Evolutionary conservation across 2,797 vertebrate genomes (phyloP).

Genomic region (Mustela erminea): DNA sequence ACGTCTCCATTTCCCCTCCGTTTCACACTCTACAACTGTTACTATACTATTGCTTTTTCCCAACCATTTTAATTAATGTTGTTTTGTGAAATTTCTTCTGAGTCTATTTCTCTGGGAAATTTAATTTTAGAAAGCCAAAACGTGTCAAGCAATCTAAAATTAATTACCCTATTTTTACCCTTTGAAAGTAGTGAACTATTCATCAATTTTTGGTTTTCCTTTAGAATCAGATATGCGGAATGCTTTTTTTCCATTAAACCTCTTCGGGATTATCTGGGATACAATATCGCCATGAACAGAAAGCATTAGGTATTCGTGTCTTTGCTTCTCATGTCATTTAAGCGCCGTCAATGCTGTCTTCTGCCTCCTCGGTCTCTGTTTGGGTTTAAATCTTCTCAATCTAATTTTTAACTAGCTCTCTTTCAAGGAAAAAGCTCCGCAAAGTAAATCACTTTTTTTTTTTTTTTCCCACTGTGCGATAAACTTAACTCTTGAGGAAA

Average conservation of each 20-base stretch:
- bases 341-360: not conserved
- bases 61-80: slow-evolving; percentile 61
- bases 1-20: not conserved
- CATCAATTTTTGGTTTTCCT: slow-evolving; percentile 39
- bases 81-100: slow-evolving; percentile 50
- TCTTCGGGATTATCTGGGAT: slow-evolving; percentile 24
- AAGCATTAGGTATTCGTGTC: slow-evolving; percentile 1
- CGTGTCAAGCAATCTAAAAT: slow-evolving; percentile 67
- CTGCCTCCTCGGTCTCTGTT: not conserved
- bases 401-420: slow-evolving; percentile 56
- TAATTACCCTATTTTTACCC: slow-evolving; percentile 68
- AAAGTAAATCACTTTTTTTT: not conserved
- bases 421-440: slow-evolving; percentile 43
- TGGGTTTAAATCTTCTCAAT: slow-evolving; percentile 60
- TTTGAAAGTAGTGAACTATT: slow-evolving; percentile 67
- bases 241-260: not conserved
- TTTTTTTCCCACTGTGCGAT: not conserved
- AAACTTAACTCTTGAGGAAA: slow-evolving; percentile 45
- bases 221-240: slow-evolving; percentile 22
- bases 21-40: not conserved
- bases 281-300: not conserved
- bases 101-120: slow-evolving; percentile 46
- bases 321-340: not conserved
- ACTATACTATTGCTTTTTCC: not conserved
- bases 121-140: slow-evolving; percentile 72